Conservation (phyloP, 2,113 vertebrate species). For the Passer montanus region DNA sequence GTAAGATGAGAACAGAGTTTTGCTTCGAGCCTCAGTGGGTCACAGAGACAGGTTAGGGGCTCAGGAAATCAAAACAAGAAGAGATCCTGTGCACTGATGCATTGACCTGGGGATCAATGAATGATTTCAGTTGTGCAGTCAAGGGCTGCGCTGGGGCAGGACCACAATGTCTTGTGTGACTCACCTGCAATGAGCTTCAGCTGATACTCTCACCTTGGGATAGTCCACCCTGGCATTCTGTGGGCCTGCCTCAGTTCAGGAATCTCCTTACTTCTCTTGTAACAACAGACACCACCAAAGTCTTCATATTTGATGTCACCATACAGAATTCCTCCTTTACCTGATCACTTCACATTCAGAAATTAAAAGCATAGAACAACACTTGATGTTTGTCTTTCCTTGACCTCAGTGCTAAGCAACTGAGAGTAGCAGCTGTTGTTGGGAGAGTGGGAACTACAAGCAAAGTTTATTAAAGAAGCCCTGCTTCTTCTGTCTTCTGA, state of each 20-base stretch:
- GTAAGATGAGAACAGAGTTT: not conserved
- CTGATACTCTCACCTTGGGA: not conserved
- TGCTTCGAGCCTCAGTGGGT: not conserved
- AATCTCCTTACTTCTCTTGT: not conserved
- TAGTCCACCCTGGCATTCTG: not conserved
- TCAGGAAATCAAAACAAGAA: not conserved
- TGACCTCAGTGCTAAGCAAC: not conserved
- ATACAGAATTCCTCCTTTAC: not conserved
- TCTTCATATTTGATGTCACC: not conserved
- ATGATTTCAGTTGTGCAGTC: not conserved
- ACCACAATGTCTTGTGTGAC: not conserved
- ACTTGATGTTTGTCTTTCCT: not conserved
- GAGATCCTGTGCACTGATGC: not conserved
- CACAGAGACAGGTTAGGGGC: not conserved
- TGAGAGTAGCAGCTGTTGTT: not conserved
- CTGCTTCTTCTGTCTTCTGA: not conserved
- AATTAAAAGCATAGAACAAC: not conserved
- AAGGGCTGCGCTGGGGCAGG: not conserved
- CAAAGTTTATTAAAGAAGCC: not conserved
- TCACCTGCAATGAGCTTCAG: not conserved
- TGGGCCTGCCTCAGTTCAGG: not conserved
- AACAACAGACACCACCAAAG: not conserved
- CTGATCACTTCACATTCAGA: not conserved
- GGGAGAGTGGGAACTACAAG: not conserved
- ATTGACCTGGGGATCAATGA: not conserved